A percentile compares a stretch with the other conserved stretches of the same genome.
These are phyloP conservation scores for Neolamprologus falcicula DNA, from an alignment of 2,113 vertebrate genomes.

Conservation along the genomic window DNA sequence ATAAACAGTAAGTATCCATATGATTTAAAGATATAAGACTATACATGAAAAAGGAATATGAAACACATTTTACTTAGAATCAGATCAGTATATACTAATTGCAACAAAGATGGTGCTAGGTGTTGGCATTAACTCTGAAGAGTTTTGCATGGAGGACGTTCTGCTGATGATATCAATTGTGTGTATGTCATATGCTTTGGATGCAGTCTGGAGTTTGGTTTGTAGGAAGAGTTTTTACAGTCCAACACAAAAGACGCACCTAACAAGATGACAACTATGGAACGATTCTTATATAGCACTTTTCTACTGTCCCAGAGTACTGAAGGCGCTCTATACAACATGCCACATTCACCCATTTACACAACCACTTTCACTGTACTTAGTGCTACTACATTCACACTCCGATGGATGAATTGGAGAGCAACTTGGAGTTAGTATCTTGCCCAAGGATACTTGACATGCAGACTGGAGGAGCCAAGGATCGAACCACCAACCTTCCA, in stretches of 20 bases:
- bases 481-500: background rate
- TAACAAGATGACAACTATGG: background rate
- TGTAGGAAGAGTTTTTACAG: background rate
- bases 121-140: background rate
- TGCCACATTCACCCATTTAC: background rate
- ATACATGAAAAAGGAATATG: background rate
- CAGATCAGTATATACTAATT: background rate
- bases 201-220: background rate
- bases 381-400: background rate
- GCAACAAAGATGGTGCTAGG: background rate
- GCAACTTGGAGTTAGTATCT: background rate
- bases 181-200: background rate
- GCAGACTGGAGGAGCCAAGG: background rate
- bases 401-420: background rate
- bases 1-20: background rate
- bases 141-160: accelerated
- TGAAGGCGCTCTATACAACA: background rate
- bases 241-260: background rate
- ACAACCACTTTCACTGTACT: background rate
- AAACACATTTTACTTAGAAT: background rate
- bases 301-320: background rate
- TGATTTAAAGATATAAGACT: background rate
- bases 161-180: background rate
- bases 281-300: background rate
- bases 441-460: background rate